These are phyloP conservation scores for Ctenochaetus hawaiiensis DNA, from an alignment of 2,797 vertebrate species.

Conservation along the genomic window DNA sequence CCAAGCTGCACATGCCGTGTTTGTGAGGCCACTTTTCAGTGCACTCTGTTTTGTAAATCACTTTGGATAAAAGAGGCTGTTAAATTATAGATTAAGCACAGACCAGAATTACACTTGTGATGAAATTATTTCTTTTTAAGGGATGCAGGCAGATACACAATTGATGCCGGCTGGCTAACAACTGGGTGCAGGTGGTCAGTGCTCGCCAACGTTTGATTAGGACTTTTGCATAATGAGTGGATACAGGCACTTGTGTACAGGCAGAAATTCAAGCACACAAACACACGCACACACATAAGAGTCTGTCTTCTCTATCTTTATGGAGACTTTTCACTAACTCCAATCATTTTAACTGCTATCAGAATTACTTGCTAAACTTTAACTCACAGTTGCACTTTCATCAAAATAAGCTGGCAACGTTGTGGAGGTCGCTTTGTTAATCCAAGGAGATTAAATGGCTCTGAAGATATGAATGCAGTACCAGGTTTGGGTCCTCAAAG, in stretches of 20 bases:
- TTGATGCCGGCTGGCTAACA: slow-evolving; percentile 51
- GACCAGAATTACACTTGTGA: slow-evolving; percentile 60
- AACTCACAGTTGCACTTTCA: not conserved
- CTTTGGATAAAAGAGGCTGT: slow-evolving; percentile 60
- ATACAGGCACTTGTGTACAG: slow-evolving; percentile 19
- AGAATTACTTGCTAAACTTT: not conserved
- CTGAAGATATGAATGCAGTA: not conserved
- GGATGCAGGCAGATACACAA: slow-evolving; percentile 50
- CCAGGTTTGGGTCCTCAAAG: not conserved
- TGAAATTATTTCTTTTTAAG: slow-evolving; percentile 69
- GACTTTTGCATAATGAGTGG: slow-evolving; percentile 51
- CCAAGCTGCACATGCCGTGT: slow-evolving; percentile 46
- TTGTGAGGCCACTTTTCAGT: slow-evolving; percentile 42
- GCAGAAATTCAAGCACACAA: slow-evolving; percentile 32
- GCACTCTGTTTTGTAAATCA: slow-evolving; percentile 63
- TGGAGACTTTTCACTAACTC: not conserved
- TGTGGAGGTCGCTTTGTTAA: not conserved
- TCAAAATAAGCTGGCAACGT: not conserved
- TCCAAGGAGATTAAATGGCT: not conserved
- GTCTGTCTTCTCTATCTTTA: not conserved
- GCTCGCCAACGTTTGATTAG: slow-evolving; percentile 58
- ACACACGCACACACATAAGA: not conserved
- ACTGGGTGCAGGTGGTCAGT: slow-evolving; percentile 67
- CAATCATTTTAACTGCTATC: too few relatives aligned
- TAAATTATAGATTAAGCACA: slow-evolving; percentile 73